These are phyloP conservation scores for Hetaerina titia DNA, from an alignment of 2,888 invertebrate species.

Conservation along the genomic window DNA sequence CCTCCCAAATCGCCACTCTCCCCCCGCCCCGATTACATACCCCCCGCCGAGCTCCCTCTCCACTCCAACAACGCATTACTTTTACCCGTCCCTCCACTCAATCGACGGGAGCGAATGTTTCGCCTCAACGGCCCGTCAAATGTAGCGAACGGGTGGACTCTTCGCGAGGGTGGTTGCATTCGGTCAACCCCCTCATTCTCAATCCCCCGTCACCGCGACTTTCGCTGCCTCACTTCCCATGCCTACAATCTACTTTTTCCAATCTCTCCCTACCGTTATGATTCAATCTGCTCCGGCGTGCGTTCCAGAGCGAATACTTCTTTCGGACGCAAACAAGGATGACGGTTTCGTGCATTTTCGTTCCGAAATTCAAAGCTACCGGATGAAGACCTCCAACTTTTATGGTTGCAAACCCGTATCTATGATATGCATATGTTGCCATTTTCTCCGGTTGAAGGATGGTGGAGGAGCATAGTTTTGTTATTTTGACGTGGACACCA, in stretches of 20 bases:
- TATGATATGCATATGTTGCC: background rate
- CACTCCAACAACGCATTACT: too few relatives aligned
- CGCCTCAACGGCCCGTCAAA: background rate
- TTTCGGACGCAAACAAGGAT: background rate
- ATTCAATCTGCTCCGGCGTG: background rate
- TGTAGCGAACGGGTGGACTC: too few relatives aligned
- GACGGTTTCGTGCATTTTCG: background rate
- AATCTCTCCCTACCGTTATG: background rate
- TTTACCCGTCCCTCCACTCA: too few relatives aligned
- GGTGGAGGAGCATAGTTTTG: too few relatives aligned
- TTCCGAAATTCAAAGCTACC: background rate
- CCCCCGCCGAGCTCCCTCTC: too few relatives aligned
- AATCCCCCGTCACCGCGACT: background rate
- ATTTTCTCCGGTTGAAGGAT: background rate
- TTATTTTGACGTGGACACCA: too few relatives aligned
- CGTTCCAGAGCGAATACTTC: background rate
- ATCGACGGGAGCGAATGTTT: too few relatives aligned
- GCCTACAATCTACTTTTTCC: background rate
- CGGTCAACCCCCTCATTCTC: background rate
- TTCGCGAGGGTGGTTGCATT: background rate
- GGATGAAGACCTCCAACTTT: background rate
- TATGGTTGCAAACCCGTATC: background rate
- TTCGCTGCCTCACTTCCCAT: background rate
- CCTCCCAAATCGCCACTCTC: too few relatives aligned
- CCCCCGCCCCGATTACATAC: too few relatives aligned